Evolutionary conservation across 2,797 vertebrate species (phyloP), one percentile per base, ranked within the genome.

Genomic region (Halcyon badia): DNA sequence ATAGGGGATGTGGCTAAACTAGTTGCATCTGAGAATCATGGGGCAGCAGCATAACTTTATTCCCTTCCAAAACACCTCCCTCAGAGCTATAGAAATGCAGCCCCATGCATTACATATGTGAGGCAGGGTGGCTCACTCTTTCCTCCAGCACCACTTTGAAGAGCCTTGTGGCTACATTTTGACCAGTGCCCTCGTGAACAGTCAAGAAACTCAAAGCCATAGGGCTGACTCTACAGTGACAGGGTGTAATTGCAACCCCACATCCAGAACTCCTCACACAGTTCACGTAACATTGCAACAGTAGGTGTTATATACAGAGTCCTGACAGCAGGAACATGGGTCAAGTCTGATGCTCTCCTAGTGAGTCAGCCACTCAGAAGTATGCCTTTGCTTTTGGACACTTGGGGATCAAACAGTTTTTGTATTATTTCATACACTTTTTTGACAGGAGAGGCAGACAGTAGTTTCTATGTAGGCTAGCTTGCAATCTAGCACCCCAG

Each of bases 21-120:
- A 2, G 11, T 19, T 4, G 1, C 24, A 4, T 21, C 57, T 88
- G 21, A 26, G 10, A 86, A n/a, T 62, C 14, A 16, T 4, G 3
- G 6, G 7, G 24, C 25, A 46, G 17, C 65, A 61, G 5, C 0
- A 0, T 33, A 39, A 21, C 33, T 79, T 60, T 7, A 42, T 33
- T 69, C 3, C 11, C 16, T 69, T 60, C 24, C 25, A 22, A 87
- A 87, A 41, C 14, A 25, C 35, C 9, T 75, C 15, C 20, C 14
- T 68, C 30, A 44, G 54, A 83, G 39, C 0, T 48, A 14, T 6
- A 35, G 49, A 72, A 65, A 52, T 19, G 9, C 62, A 79, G 4
- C 12, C 41, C 4, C 0, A 0, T n/a, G n/a, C 24, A 17, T 24
- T 35, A 76, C 30, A 9, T 42, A 18, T 0, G 1, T 1, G 2